Conservation (phyloP, 2,113 vertebrate genomes). For the Pseudois nayaur region DNA sequence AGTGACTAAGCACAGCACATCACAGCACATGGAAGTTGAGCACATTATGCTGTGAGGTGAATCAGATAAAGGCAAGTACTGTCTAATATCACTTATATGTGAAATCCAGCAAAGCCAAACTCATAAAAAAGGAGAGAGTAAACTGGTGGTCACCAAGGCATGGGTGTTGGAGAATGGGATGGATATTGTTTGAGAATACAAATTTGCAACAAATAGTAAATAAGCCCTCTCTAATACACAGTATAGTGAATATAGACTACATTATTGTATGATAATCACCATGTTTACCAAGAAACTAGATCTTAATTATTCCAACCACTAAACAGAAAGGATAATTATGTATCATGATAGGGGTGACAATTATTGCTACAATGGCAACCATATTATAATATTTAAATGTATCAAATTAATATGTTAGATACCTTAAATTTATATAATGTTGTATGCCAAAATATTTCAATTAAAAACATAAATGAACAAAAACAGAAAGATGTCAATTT, state of each 20-base stretch:
- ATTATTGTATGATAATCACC: not conserved
- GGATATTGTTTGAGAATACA: not conserved
- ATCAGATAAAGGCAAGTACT: not conserved
- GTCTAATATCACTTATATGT: not conserved
- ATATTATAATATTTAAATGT: not conserved
- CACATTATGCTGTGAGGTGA: not conserved
- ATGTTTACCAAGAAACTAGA: not conserved
- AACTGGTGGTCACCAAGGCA: not conserved
- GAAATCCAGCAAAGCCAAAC: not conserved
- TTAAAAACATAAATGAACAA: not conserved
- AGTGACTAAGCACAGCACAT: not conserved
- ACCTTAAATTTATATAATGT: not conserved
- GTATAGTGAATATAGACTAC: not conserved
- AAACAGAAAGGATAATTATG: not conserved
- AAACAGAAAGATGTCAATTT: not conserved
- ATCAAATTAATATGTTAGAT: not conserved
- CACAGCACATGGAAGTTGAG: not conserved
- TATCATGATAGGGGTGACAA: not conserved
- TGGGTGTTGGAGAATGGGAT: not conserved
- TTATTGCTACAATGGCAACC: not conserved
- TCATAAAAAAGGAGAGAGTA: not conserved
- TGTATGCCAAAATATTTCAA: not conserved
- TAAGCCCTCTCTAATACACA: not conserved
- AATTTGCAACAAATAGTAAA: not conserved
- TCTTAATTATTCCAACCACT: not conserved